A percentile compares a stretch with the other conserved stretches of the same genome.
These are phyloP conservation scores for Brienomyrus brachyistius DNA, from an alignment of 2,113 vertebrate species.

Conservation along the genomic window DNA sequence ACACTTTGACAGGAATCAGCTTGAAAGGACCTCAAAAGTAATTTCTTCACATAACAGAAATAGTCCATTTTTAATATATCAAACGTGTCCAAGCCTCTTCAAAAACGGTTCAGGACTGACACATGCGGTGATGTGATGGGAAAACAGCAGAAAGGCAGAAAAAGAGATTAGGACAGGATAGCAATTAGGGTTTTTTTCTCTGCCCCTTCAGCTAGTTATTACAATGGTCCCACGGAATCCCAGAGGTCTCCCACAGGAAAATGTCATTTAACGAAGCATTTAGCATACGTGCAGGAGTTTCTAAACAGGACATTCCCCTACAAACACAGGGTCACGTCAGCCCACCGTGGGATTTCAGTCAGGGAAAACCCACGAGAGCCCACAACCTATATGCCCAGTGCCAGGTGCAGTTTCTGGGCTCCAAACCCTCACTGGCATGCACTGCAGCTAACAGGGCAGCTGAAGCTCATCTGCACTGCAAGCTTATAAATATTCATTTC, in stretches of 20 bases:
- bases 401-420: background rate
- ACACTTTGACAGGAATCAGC: background rate
- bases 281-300: background rate
- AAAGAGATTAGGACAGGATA: background rate
- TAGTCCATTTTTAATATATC: background rate
- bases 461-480: background rate
- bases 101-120: background rate
- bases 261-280: background rate
- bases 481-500: background rate
- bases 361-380: background rate
- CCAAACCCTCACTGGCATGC: background rate
- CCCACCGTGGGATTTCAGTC: background rate
- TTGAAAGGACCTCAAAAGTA: background rate
- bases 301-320: conserved; percentile 8
- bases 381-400: background rate
- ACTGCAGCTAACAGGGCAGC: background rate
- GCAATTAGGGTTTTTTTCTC: background rate
- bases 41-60: conserved; percentile 5
- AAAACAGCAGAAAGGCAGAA: background rate
- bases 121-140: background rate
- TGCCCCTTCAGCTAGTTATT: background rate
- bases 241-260: background rate
- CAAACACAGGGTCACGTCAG: background rate
- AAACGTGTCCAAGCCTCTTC: background rate
- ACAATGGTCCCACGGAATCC: background rate